A percentile compares a stretch with the other conserved stretches of the same genome.
phyloP scores from a whole-genome alignment of 2,113 vertebrate genomes.

The Anarrhichthys ocellatus region DNA sequence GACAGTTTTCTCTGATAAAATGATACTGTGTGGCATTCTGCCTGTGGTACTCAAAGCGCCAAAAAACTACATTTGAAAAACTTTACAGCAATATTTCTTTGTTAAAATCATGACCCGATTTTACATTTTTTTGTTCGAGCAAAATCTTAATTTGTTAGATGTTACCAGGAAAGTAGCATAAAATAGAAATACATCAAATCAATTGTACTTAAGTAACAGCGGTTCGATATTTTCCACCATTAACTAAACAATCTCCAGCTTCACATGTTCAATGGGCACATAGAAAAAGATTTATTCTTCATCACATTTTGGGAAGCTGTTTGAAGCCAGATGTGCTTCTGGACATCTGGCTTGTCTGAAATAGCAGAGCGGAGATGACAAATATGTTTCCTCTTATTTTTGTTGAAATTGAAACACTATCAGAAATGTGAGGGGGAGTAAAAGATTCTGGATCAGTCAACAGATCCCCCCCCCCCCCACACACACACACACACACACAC shows the following conservation, averaged over 20 bases:
- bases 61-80: too few relatives aligned
- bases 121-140: too few relatives aligned
- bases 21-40: too few relatives aligned
- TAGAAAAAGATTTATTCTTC: neutral
- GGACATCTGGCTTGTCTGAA: conserved; percentile 32
- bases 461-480: too few relatives aligned
- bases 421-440: neutral
- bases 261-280: too few relatives aligned
- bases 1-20: too few relatives aligned
- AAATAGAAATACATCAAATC: neutral
- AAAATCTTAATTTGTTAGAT: too few relatives aligned
- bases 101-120: too few relatives aligned
- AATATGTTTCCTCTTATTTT: neutral
- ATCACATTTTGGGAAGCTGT: conserved; percentile 27
- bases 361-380: conserved; percentile 13
- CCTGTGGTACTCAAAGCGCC: too few relatives aligned
- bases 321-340: conserved; percentile 35
- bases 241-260: neutral
- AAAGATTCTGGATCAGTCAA: neutral
- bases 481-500: too few relatives aligned
- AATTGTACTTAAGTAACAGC: neutral
- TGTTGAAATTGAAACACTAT: neutral
- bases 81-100: too few relatives aligned
- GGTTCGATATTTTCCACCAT: neutral
- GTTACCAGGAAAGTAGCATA: neutral